Percentiles rank a stretch among this genome's conserved stretches.
Conservation (phyloP, 2,888 invertebrate genomes). For the Tethea ocularis region DNA sequence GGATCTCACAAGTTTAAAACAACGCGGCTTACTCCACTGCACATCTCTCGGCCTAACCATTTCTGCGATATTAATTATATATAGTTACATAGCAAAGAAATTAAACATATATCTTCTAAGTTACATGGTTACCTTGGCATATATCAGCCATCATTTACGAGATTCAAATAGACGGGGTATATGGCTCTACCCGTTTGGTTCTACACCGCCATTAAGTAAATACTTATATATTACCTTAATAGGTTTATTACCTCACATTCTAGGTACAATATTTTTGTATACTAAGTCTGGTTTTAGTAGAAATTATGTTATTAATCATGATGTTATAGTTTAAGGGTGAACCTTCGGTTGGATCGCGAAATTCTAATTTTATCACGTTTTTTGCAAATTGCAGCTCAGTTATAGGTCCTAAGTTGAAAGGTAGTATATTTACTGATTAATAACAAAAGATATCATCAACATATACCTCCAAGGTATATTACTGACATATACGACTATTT, state of each 20-base stretch:
- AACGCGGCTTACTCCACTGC: constrained; percentile 69
- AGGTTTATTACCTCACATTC: constrained; percentile 51
- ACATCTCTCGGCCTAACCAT: constrained; percentile 60
- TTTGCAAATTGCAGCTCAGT: too few relatives aligned
- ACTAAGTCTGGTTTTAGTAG: constrained; percentile 43
- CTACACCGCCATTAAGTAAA: constrained; percentile 54
- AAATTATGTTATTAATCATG: constrained; percentile 33
- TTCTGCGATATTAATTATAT: constrained; percentile 40
- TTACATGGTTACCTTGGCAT: constrained; percentile 64
- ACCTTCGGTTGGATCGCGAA: too few relatives aligned
- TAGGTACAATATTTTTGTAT: constrained; percentile 43
- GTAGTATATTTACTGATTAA: too few relatives aligned
- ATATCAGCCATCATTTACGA: constrained; percentile 63
- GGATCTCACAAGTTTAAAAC: constrained; percentile 57
- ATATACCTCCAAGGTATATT: too few relatives aligned
- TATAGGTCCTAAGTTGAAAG: too few relatives aligned
- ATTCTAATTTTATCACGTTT: too few relatives aligned
- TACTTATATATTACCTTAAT: constrained; percentile 52
- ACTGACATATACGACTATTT: too few relatives aligned
- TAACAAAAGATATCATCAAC: too few relatives aligned
- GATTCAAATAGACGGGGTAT: constrained; percentile 68
- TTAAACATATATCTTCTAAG: constrained; percentile 51
- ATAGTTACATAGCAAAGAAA: constrained; percentile 53
- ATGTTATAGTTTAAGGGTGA: constrained; percentile 25
- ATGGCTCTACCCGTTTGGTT: constrained; percentile 69